Conservation (phyloP, 2,888 invertebrate species). For the Helobdella robusta region DNA sequence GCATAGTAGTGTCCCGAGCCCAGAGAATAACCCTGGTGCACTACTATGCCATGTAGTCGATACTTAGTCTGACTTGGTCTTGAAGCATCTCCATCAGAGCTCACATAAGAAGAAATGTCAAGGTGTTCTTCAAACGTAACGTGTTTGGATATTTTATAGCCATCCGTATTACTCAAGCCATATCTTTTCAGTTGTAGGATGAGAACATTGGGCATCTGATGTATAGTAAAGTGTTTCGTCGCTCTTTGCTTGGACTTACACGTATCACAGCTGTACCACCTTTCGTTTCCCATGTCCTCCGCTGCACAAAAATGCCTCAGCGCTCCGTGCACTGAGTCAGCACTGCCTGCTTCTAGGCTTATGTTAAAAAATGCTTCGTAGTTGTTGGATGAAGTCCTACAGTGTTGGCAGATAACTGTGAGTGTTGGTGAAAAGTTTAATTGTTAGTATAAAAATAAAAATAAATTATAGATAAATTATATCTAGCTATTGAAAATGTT, state of each 20-base stretch:
- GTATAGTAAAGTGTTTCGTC: background rate
- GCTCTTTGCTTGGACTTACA: constrained; percentile 10
- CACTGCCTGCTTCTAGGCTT: constrained; percentile 6
- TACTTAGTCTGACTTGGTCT: background rate
- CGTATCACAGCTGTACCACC: constrained; percentile 16
- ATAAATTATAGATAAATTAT: background rate
- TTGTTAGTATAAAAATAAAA: background rate
- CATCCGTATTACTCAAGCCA: background rate
- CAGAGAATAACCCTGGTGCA: constrained; percentile 18
- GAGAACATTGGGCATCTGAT: background rate
- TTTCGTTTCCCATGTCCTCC: constrained; percentile 3
- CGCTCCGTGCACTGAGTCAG: constrained; percentile 8
- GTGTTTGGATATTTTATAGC: background rate
- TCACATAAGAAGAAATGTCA: constrained; percentile 4
- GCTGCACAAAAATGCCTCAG: background rate
- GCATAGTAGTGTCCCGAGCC: constrained; percentile 19
- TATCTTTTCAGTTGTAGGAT: constrained; percentile 17
- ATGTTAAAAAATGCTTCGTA: constrained; percentile 19
- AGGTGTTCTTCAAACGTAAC: background rate
- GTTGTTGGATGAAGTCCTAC: constrained; percentile 13
- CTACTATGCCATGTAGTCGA: constrained; percentile 5
- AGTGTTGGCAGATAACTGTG: constrained; percentile 16
- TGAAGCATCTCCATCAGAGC: background rate
- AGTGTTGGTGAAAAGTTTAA: background rate
- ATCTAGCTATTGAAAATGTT: background rate